Conservation (phyloP, 2,113 vertebrate species). For the Gorilla gorilla region DNA sequence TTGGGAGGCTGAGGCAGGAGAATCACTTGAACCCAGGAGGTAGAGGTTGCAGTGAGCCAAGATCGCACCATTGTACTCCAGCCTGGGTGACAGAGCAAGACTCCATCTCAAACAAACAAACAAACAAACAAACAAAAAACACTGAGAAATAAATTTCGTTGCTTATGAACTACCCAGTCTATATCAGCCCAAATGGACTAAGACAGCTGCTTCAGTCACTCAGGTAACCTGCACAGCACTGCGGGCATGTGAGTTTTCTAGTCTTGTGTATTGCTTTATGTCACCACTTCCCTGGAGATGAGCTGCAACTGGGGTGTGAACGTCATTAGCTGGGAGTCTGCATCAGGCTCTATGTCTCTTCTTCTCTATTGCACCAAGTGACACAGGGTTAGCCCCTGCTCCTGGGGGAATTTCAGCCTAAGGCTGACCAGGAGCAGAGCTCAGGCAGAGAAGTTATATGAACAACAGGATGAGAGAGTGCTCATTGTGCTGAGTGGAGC, state of each 20-base stretch:
- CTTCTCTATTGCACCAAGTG: neutral
- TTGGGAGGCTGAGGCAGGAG: no score
- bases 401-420: neutral
- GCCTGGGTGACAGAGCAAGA: no score
- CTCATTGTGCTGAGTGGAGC: fast-evolving
- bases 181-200: no score
- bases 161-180: neutral
- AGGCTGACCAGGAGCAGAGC: neutral
- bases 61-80: no score
- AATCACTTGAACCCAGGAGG: no score
- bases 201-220: neutral
- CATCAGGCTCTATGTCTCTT: neutral
- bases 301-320: neutral
- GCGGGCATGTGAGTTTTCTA: fast-evolving
- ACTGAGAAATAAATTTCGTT: neutral
- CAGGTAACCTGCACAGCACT: neutral
- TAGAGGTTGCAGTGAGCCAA: no score
- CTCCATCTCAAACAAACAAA: no score
- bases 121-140: no score
- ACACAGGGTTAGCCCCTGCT: neutral
- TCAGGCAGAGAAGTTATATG: neutral
- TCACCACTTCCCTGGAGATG: neutral
- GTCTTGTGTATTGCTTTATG: neutral
- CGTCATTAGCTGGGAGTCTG: neutral
- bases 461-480: neutral